Evolutionary conservation across 2,113 vertebrate genomes (phyloP).

Genomic region (Pitta sordida): DNA sequence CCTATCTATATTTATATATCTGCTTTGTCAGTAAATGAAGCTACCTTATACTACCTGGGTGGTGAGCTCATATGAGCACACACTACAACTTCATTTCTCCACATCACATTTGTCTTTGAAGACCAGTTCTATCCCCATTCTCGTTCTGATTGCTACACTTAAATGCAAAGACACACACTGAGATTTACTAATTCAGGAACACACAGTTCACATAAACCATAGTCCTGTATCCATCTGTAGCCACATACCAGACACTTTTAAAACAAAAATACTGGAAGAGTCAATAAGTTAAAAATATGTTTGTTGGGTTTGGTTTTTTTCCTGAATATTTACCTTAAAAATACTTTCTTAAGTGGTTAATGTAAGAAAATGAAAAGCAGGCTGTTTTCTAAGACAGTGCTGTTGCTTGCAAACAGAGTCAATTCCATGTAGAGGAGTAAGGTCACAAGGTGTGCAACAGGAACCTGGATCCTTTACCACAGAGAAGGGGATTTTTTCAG

Average conservation of each 20-base stretch:
- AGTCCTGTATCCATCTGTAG: background rate
- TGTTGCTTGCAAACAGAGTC: background rate
- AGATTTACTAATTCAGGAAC: background rate
- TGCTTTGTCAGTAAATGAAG: background rate
- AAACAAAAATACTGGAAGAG: background rate
- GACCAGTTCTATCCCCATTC: background rate
- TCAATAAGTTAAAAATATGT: background rate
- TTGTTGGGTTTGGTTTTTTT: background rate
- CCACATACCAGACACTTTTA: background rate
- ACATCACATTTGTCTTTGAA: background rate
- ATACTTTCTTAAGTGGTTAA: background rate
- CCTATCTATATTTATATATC: background rate
- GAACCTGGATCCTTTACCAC: fast-evolving
- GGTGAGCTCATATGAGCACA: background rate
- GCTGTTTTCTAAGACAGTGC: background rate
- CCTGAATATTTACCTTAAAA: background rate
- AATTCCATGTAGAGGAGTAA: background rate
- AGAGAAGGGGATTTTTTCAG: background rate
- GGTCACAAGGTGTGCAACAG: background rate
- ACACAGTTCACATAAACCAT: background rate
- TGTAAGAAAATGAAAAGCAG: background rate
- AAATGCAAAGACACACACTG: background rate
- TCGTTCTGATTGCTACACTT: background rate
- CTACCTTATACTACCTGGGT: background rate
- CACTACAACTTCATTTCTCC: fast-evolving